Evolutionary conservation across 1,140 invertebrate genomes (phyloP), one percentile per base, ranked within the genome.

Genomic region (Brachionus angularis): DNA sequence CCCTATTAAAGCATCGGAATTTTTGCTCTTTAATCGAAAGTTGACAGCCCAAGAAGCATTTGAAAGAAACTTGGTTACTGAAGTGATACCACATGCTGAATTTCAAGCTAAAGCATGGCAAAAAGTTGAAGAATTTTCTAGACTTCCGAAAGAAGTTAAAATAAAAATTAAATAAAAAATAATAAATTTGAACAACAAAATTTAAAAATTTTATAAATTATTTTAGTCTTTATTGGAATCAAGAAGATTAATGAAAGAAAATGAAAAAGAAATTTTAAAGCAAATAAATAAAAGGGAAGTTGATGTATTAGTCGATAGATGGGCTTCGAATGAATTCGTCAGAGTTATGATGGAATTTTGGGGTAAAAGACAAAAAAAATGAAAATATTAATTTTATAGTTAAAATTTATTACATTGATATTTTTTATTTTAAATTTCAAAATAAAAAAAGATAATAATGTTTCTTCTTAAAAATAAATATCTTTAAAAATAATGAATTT

Each of bases 31-130:
- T 31, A 67, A 67, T n/a, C 14, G 62, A 47, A 67, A 67, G 16
- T 50, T 67, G 18, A 67, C 42, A 18, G 62, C 62, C 16, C 42
- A 46, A 14, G 62, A 67, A 67, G 62, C 62, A 5, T 67, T 67
- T 23, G 62, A 67, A 21, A 46, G 62, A 67, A 67, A 67, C 47
- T 67, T 67, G 18, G 62, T 67, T 1, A 87, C 87, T 42, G 82
- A 87, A 77, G 78, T 92, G 7, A 86, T 87, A 61, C 84, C 86
- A 42, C 78, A 85, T 36, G 80, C 81, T 21, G 83, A 89, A 36
- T 73, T 75, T 33, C 71, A 75, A 27, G 69, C 74, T 3, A 75
- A 73, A 62, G 58, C 81, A 16, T 49, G 72, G 39, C 44, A 76
- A 53, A 77, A 75, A 72, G 73, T 79, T 8, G 73, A 77, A 27